phyloP scores from a whole-genome alignment of 2,113 vertebrate genomes.

The Rafetus swinhoei region DNA sequence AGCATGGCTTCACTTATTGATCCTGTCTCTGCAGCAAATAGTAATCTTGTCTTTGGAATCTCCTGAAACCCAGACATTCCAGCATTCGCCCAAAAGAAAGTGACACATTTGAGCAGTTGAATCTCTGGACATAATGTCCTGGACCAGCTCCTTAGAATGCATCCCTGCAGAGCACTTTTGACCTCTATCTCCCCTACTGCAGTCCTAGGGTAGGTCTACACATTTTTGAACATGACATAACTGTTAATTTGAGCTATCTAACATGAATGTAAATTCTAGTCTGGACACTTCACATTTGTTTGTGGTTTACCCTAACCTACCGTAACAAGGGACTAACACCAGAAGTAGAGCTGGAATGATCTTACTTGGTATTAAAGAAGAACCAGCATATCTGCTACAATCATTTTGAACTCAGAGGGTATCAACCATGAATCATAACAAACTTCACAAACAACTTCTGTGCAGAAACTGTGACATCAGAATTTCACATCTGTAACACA shows the following conservation, averaged over 20 bases:
- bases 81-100: no score
- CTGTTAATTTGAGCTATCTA: rapidly evolving
- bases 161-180: not conserved
- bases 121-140: rapidly evolving
- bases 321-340: not conserved
- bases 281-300: not conserved
- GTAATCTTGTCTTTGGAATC: not conserved
- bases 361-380: not conserved
- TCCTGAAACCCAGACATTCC: not conserved
- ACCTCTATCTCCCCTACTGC: no score
- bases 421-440: not conserved
- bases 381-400: not conserved
- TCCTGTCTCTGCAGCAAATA: not conserved
- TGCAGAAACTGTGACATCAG: not conserved
- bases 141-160: not conserved
- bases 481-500: no score
- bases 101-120: not conserved
- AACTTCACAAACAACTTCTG: not conserved
- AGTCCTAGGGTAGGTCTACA: rapidly evolving
- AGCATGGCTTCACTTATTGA: not conserved
- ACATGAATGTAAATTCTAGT: rapidly evolving
- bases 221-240: rapidly evolving
- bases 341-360: not conserved
- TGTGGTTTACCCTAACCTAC: not conserved
- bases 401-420: no score